Conservation (phyloP, 2,113 vertebrate genomes). For the Nansenia antarctica region DNA sequence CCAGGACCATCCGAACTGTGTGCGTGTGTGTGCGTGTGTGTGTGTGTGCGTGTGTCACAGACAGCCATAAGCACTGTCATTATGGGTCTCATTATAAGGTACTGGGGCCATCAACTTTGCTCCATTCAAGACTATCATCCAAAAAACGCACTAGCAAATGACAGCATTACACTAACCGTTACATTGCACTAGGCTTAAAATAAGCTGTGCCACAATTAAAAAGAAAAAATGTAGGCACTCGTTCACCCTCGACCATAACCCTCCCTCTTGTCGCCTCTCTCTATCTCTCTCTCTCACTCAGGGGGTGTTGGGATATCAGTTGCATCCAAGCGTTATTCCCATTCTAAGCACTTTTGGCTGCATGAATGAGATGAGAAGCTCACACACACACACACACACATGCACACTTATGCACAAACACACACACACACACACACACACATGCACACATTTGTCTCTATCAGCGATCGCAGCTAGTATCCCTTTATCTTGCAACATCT, state of each 20-base stretch:
- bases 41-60: conserved; percentile 6
- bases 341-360: too few relatives aligned
- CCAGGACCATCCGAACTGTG: conserved; percentile 28
- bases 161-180: conserved; percentile 34
- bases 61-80: conserved; percentile 42
- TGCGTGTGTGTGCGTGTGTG: background rate
- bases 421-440: too few relatives aligned
- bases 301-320: too few relatives aligned
- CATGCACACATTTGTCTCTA: too few relatives aligned
- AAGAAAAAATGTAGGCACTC: too few relatives aligned
- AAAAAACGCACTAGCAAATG: conserved; percentile 49
- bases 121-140: conserved; percentile 40
- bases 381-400: too few relatives aligned
- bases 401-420: too few relatives aligned
- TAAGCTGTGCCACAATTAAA: too few relatives aligned
- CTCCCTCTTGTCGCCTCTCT: background rate
- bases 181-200: too few relatives aligned
- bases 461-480: too few relatives aligned
- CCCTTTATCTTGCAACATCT: too few relatives aligned
- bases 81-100: conserved; percentile 41
- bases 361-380: background rate
- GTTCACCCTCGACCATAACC: background rate
- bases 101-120: conserved; percentile 17
- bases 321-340: too few relatives aligned
- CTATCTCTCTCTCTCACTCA: background rate